Evolutionary conservation across 2,888 invertebrate genomes (phyloP), one percentile per base, ranked within the genome.

Genomic region (Zootermopsis nevadensis): DNA sequence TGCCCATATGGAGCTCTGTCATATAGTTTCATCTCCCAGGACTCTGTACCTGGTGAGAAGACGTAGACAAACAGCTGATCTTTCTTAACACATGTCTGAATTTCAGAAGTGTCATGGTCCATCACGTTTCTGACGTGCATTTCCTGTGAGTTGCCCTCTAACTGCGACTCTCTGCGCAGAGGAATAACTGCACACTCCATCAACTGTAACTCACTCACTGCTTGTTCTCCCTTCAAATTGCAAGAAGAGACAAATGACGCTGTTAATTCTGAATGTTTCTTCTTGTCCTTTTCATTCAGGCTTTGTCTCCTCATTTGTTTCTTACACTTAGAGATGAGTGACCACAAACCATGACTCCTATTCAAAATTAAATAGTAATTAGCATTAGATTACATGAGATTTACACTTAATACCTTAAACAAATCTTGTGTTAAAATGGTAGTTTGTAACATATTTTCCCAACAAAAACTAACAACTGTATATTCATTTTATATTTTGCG

Each of bases 31-130:
- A 83, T 76, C n/a, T 74, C 69, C 35, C 74, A 79, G n/a, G 10
- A 6, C 3, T 83, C 55, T 24, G 55, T 55, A 38, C 72, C 30
- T 30, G 80, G 80, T 48, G 83, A 35, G 33, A 83, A 60, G 15
- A 69, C 80, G 55, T 83, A 83, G n/a, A 80, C n/a, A 27, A 74
- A 83, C 19, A 83, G 33, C 10, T 80, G 72, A 22, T n/a, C 24
- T 42, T 38, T 35, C 24, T 1, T 35, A 1, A 74, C 7, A 6
- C n/a, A 60, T 12, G n/a, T 8, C 12, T 7, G 12, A 60, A 60
- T n/a, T 60, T 60, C 60, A n/a, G n/a, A n/a, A 8, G 60, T 15
- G 3, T 60, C 12, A 12, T 19, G 8, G 4, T 48, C 19, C 19
- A 15, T 19, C 19, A 19, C 15, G 48, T 48, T 27, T 6, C 60